phyloP scores from a whole-genome alignment of 1,140 invertebrate genomes.

The Lamellibrachia luymesi region DNA sequence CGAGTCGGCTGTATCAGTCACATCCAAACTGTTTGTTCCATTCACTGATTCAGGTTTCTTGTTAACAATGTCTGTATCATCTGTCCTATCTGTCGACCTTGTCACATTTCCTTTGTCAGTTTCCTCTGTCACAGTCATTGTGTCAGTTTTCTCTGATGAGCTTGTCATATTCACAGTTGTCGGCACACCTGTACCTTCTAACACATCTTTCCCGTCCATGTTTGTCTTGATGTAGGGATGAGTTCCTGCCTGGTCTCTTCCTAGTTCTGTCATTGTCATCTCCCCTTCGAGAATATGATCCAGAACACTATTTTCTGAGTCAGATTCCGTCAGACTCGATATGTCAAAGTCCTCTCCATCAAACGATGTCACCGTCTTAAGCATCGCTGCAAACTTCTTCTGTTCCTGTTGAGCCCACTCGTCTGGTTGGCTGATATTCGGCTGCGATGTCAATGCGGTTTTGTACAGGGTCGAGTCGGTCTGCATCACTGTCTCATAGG shows the following conservation, averaged over 20 bases:
- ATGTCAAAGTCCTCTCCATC: constrained; percentile 14
- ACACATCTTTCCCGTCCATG: neutral
- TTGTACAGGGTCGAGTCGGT: neutral
- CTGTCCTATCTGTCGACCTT: neutral
- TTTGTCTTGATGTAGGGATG: no score
- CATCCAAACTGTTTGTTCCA: neutral
- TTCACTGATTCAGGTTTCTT: neutral
- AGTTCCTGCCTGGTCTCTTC: neutral
- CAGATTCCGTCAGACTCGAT: neutral
- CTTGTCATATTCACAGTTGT: neutral
- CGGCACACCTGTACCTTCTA: neutral
- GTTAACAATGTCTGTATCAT: neutral
- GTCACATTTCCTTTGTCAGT: neutral
- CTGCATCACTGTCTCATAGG: neutral
- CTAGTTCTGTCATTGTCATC: neutral
- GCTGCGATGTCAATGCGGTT: neutral
- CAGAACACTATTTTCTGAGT: neutral
- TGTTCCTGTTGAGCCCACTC: neutral
- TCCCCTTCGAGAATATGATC: neutral
- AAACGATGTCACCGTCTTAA: constrained; percentile 16
- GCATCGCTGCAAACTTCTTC: constrained; percentile 19
- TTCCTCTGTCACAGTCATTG: neutral
- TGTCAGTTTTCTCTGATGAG: neutral
- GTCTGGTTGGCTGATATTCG: constrained; percentile 2
- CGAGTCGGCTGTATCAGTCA: neutral